phyloP scores from a whole-genome alignment of 2,888 invertebrate genomes.

The Drosophila suboccidentalis region DNA sequence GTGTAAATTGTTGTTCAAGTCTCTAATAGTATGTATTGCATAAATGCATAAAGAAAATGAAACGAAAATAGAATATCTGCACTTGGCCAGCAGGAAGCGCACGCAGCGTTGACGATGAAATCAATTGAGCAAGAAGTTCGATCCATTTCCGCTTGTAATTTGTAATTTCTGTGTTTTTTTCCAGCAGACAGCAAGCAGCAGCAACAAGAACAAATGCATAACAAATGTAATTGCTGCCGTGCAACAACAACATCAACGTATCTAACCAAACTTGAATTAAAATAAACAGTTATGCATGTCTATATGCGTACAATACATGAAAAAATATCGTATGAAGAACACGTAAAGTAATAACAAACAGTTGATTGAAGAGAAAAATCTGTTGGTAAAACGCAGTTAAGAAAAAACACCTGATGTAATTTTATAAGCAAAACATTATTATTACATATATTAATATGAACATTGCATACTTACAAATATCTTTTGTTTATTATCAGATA shows the following conservation, averaged over 20 bases:
- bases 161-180: conserved; percentile 54
- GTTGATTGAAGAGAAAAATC: conserved; percentile 35
- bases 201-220: conserved; percentile 17
- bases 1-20: conserved; percentile 31
- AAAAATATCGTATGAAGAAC: conserved; percentile 14
- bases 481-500: conserved; percentile 44
- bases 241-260: conserved; percentile 36
- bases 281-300: conserved; percentile 22
- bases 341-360: conserved; percentile 21
- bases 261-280: conserved; percentile 24
- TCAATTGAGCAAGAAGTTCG: conserved; percentile 34
- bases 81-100: conserved; percentile 42
- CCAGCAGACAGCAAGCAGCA: conserved; percentile 41
- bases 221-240: conserved; percentile 22
- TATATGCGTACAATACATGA: conserved; percentile 31
- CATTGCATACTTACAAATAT: conserved; percentile 49
- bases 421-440: conserved; percentile 63
- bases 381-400: conserved; percentile 63
- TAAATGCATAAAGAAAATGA: conserved; percentile 4
- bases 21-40: conserved; percentile 42
- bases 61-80: background rate
- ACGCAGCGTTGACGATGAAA: conserved; percentile 23
- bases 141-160: conserved; percentile 55
- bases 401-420: conserved; percentile 78
- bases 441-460: conserved; percentile 51